Percentiles rank a stretch among this genome's conserved stretches.
Conservation (phyloP, 2,888 invertebrate genomes). For the Enoplolaimus lenunculus region DNA sequence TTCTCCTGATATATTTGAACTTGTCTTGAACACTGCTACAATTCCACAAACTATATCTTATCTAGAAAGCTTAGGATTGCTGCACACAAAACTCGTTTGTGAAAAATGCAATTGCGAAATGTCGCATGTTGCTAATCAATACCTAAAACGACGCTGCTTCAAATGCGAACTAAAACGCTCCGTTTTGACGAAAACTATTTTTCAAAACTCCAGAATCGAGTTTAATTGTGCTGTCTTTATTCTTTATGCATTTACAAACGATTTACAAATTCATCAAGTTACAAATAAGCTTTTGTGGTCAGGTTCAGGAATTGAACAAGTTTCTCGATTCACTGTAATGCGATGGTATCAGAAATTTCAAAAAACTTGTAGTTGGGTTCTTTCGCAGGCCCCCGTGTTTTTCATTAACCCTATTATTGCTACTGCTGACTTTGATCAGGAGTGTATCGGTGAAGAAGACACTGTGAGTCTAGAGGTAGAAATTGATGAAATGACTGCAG, state of each 20-base stretch:
- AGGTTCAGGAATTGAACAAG: neutral
- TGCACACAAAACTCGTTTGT: neutral
- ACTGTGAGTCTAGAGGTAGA: neutral
- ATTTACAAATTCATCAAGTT: neutral
- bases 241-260: neutral
- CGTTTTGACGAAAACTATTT: neutral
- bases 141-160: neutral
- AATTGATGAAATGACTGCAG: constrained; percentile 18
- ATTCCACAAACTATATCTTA: no score
- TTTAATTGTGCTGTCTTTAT: neutral
- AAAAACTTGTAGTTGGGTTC: neutral
- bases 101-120: neutral
- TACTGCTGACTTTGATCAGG: neutral
- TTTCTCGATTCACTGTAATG: neutral
- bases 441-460: neutral
- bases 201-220: neutral
- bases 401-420: neutral
- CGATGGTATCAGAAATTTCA: neutral
- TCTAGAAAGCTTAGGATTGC: no score
- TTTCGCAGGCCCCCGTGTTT: neutral
- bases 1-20: no score
- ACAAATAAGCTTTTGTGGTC: neutral
- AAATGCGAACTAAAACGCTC: neutral
- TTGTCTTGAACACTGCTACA: no score
- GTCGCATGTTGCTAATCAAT: neutral